A percentile compares a stretch with the other conserved stretches of the same genome.
phyloP scores from a whole-genome alignment of 2,888 invertebrate species.

The Eulithis testata region DNA sequence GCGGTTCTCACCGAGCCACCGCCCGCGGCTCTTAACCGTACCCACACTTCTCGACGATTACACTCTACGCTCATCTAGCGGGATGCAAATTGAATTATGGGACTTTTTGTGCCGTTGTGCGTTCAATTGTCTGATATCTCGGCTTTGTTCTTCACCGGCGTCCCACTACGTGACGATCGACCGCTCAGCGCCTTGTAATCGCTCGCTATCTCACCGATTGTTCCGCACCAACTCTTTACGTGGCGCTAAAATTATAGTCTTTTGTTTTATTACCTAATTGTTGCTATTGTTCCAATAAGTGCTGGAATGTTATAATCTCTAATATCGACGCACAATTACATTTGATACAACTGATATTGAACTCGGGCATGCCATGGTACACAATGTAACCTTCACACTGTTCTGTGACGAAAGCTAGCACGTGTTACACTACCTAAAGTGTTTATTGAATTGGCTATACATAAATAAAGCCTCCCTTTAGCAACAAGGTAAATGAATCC shows the following conservation, averaged over 20 bases:
- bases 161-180: constrained; percentile 77
- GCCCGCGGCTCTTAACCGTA: constrained; percentile 73
- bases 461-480: too few species aligned
- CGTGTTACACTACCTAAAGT: constrained; percentile 18
- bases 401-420: constrained; percentile 31
- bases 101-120: constrained; percentile 73
- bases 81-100: constrained; percentile 84
- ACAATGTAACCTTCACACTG: constrained; percentile 32
- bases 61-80: constrained; percentile 78
- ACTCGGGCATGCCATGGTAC: constrained; percentile 36
- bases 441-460: constrained; percentile 7
- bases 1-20: constrained; percentile 71
- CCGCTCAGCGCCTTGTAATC: constrained; percentile 76
- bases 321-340: constrained; percentile 54
- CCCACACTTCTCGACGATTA: constrained; percentile 72
- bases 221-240: constrained; percentile 72
- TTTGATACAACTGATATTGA: constrained; percentile 48
- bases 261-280: constrained; percentile 81
- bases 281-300: constrained; percentile 75
- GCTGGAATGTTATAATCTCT: constrained; percentile 58
- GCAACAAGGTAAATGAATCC: constrained; percentile 1
- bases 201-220: constrained; percentile 69
- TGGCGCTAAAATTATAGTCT: constrained; percentile 77
- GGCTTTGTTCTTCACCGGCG: constrained; percentile 78
- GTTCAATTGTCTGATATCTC: constrained; percentile 76